A percentile compares a stretch with the other conserved stretches of the same genome.
Conservation (phyloP, 1,140 invertebrate genomes). For the Stenopsyche tienmushanensis region DNA sequence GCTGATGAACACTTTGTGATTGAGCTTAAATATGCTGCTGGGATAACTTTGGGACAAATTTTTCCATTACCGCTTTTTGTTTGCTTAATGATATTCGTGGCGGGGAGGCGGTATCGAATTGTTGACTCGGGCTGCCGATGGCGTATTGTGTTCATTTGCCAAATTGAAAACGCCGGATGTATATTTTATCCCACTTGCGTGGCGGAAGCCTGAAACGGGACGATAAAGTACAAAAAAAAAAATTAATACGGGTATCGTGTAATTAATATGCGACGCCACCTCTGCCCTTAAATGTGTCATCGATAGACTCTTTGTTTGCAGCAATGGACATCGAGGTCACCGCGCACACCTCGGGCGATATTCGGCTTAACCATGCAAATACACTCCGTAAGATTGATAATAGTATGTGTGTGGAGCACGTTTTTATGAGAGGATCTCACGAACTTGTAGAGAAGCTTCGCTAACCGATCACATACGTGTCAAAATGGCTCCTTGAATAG, state of each 20-base stretch:
- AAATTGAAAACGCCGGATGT: slow-evolving; percentile 30
- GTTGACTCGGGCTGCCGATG: slow-evolving; percentile 23
- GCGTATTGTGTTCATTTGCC: slow-evolving; percentile 29
- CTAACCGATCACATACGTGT: too few species aligned
- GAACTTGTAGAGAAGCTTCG: too few species aligned
- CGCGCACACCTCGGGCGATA: too few species aligned
- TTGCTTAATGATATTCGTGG: slow-evolving; percentile 33
- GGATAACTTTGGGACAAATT: slow-evolving; percentile 31
- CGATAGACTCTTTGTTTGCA: too few species aligned
- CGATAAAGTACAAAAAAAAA: slow-evolving; percentile 14
- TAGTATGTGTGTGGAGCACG: too few species aligned
- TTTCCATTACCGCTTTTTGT: slow-evolving; percentile 37
- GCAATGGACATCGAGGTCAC: too few species aligned
- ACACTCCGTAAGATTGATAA: too few species aligned
- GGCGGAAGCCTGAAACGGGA: not conserved
- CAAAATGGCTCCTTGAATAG: too few species aligned
- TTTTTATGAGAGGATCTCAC: too few species aligned
- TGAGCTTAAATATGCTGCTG: slow-evolving; percentile 13
- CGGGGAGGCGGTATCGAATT: slow-evolving; percentile 23
- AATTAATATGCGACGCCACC: slow-evolving; percentile 13
- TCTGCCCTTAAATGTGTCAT: not conserved
- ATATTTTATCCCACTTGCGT: slow-evolving; percentile 11
- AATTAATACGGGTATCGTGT: slow-evolving; percentile 1
- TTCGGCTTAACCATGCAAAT: too few species aligned
- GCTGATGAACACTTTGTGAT: slow-evolving; percentile 25